Evolutionary conservation across 2,888 invertebrate species (phyloP), one percentile per base, ranked within the genome.

Genomic region (Pristionchus fissidentatus): DNA sequence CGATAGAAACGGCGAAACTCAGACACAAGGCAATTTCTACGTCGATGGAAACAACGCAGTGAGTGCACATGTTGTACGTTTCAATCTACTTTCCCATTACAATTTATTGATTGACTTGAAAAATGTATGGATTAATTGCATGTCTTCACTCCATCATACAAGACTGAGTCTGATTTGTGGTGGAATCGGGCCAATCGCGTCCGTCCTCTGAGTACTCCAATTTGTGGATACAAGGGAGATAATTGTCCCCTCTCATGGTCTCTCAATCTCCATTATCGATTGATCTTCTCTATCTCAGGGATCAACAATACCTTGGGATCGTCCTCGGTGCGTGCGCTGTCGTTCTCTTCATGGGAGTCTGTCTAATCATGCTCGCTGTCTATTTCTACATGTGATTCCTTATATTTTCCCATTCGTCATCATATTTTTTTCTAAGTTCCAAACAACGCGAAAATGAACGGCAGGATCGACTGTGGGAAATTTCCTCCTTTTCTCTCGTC

Each of bases 401-500:
- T 78, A 0, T 2, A 26, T 43, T 78, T 57, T 49, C n/a, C 13
- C 35, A 19, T 57, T 38, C 43, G 1, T 10, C 32, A 52, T 13
- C 15, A 41, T 5, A 38, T 22, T 35, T 10, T n/a, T 0, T n/a
- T n/a, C 85, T 83, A 43, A 88, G 87, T 49, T 83, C 84, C 43
- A 84, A 82, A 79, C n/a, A 80, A 4, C 62, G 77, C 22, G 88
- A 89, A 80, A 77, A 85, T 38, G 86, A 87, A 35, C 62, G 85
- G 26, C 80, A 85, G 57, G 86, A 88, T 77, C 66, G 75, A 66
- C 19, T 87, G 55, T 89, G 89, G 89, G 87, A 88, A 70, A 84
- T 89, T 1, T 84, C 85, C 13, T 81, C 46, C 41, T 55, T 73
- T 52, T 38, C 60, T 19, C 49, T 84, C 19, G 10, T 55, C 19